Evolutionary conservation across 2,888 invertebrate species (phyloP).

Genomic region (Siphlonurus alternatus): DNA sequence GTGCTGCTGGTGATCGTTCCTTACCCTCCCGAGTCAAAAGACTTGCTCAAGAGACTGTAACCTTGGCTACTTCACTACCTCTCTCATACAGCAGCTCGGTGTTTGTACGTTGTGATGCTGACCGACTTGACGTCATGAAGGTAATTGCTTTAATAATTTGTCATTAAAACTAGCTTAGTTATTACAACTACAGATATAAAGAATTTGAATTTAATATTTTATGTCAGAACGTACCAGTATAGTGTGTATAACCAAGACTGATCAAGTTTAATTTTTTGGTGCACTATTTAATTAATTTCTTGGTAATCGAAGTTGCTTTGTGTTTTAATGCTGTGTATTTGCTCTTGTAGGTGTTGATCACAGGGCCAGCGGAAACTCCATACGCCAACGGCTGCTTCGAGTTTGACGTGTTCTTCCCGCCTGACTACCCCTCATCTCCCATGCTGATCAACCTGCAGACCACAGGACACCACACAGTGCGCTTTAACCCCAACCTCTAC

Average conservation of each 20-base stretch:
- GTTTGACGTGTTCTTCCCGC: constrained; percentile 78
- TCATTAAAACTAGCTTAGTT: constrained; percentile 6
- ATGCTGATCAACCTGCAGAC: constrained; percentile 85
- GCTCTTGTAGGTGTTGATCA: constrained; percentile 62
- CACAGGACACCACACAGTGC: constrained; percentile 71
- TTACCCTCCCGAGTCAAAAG: constrained; percentile 79
- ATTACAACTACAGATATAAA: no score
- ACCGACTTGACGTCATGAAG: constrained; percentile 91
- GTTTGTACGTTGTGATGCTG: constrained; percentile 88
- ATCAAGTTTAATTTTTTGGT: no score
- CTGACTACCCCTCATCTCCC: constrained; percentile 60
- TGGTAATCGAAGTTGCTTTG: no score
- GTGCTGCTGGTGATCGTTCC: constrained; percentile 69
- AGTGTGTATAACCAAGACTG: no score
- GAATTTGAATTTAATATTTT: constrained; percentile 1
- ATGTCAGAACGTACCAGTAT: background rate
- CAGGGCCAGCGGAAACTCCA: constrained; percentile 80
- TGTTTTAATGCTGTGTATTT: background rate
- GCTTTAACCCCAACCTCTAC: constrained; percentile 87
- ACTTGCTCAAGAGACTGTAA: constrained; percentile 87
- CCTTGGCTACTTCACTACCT: constrained; percentile 79
- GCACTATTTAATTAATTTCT: no score
- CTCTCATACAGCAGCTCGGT: constrained; percentile 86
- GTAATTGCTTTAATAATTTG: constrained; percentile 30
- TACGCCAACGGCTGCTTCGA: constrained; percentile 86